Evolutionary conservation across 2,888 invertebrate genomes (phyloP).

Genomic region (Entomobrya multifasciata): DNA sequence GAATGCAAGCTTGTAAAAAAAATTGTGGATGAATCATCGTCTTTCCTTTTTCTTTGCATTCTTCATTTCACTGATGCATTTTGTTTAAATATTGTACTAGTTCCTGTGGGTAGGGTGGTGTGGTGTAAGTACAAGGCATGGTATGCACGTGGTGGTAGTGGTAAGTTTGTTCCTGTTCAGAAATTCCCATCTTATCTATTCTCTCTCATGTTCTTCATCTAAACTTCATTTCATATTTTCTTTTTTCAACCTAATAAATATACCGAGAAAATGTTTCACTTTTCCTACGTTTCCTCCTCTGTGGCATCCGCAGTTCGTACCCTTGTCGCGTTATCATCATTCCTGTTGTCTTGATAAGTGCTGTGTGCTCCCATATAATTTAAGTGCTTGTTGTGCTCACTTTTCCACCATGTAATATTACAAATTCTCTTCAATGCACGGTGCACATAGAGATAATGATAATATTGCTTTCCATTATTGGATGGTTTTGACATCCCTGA

Average conservation of each 20-base stretch:
- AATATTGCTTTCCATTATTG: conserved; percentile 49
- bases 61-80: conserved; percentile 25
- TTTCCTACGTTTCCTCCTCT: background rate
- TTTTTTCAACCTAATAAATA: background rate
- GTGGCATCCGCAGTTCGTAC: background rate
- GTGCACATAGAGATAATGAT: conserved; percentile 19
- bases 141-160: conserved; percentile 6
- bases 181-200: conserved; percentile 34
- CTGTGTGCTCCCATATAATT: conserved; percentile 44
- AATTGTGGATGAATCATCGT: conserved; percentile 60
- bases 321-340: conserved; percentile 48
- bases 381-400: conserved; percentile 61
- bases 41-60: conserved; percentile 40
- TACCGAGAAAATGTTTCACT: conserved; percentile 41
- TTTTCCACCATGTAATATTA: conserved; percentile 54
- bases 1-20: background rate
- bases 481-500: conserved; percentile 67
- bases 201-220: background rate
- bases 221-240: background rate
- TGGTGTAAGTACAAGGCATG: conserved; percentile 10
- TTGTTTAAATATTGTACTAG: background rate
- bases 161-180: background rate
- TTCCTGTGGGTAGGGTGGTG: background rate
- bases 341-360: conserved; percentile 62
- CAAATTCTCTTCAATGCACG: conserved; percentile 24